Evolutionary conservation across 2,797 vertebrate species (phyloP), one percentile per base, ranked within the genome.

Genomic region (Sebastes oblongus): DNA sequence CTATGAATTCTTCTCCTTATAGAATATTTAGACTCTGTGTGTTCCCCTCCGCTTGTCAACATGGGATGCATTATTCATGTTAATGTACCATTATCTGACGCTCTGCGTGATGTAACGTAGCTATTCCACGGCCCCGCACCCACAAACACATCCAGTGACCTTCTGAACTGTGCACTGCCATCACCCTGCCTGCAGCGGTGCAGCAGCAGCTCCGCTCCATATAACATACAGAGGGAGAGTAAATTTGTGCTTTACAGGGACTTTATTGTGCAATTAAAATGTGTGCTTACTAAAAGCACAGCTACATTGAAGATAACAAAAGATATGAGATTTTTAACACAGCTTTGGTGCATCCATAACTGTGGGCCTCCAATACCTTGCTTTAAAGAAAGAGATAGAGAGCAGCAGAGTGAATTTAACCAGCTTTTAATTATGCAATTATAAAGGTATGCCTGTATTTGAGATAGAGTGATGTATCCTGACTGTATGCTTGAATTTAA

Each of bases 61-160:
- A 89, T 55, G 78, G 59, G 81, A 89, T 93, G 86, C 93, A 93
- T 95, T 93, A 95, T 94, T 95, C 92, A 95, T 92, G 85, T 86
- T 91, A 92, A 93, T 94, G 91, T 89, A 77, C 89, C 92, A 91
- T 93, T 93, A 94, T 94, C 89, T 92, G 92, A 93, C 82, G 75
- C 84, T 82, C 86, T 75, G 92, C 82, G 74, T 94, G 93, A 95
- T 94, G 93, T 91, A 93, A 93, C 90, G 78, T 73, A 75, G 81
- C 89, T 76, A 91, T 93, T 92, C 86, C 77, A 75, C 4, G 8
- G 72, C 83, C 72, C 80, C 11, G 60, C 88, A 87, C 82, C 78
- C 83, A 64, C 81, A 85, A 90, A 91, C 80, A 61, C 90, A 90
- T 89, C 81, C 74, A 78, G 61, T 93, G 93, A 94, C 93, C 94